Percentiles rank a stretch among this genome's conserved stretches.
Evolutionary conservation across 1,140 invertebrate species (phyloP).

Genomic region (Lepidurus packardi): DNA sequence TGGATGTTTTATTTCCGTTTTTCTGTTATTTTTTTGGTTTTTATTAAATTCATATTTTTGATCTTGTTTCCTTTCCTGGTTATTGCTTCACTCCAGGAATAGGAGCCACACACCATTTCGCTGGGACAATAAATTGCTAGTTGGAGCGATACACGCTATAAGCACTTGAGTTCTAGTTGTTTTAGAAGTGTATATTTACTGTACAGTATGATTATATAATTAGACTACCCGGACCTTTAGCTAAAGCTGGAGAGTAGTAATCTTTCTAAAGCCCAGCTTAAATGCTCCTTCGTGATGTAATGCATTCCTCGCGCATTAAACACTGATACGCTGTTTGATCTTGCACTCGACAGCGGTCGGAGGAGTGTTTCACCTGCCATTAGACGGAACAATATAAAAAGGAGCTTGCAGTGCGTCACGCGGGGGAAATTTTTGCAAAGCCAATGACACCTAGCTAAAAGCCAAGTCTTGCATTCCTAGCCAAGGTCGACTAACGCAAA

Average conservation of each 20-base stretch:
- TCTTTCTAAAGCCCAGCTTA: neutral
- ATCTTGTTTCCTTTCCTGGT: too few relatives aligned
- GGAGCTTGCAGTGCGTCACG: too few relatives aligned
- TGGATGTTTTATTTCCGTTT: too few relatives aligned
- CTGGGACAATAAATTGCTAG: too few relatives aligned
- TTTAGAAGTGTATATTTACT: neutral
- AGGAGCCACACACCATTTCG: too few relatives aligned
- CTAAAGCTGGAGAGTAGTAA: too few relatives aligned
- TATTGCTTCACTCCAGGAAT: too few relatives aligned
- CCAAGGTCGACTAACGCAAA: neutral
- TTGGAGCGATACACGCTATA: neutral
- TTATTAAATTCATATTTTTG: too few relatives aligned
- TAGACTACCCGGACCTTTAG: too few relatives aligned
- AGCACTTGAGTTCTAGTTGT: neutral
- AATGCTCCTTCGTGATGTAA: neutral
- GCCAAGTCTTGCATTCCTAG: neutral
- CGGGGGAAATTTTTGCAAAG: neutral
- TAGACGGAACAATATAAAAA: neutral
- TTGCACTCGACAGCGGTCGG: neutral
- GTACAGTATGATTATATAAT: too few relatives aligned
- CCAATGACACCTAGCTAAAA: neutral
- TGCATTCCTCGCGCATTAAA: neutral
- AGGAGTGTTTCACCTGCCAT: neutral
- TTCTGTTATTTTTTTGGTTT: too few relatives aligned
- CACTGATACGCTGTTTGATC: neutral